Evolutionary conservation across 2,797 vertebrate species (phyloP).

Genomic region (Eurystomus glaucurus): DNA sequence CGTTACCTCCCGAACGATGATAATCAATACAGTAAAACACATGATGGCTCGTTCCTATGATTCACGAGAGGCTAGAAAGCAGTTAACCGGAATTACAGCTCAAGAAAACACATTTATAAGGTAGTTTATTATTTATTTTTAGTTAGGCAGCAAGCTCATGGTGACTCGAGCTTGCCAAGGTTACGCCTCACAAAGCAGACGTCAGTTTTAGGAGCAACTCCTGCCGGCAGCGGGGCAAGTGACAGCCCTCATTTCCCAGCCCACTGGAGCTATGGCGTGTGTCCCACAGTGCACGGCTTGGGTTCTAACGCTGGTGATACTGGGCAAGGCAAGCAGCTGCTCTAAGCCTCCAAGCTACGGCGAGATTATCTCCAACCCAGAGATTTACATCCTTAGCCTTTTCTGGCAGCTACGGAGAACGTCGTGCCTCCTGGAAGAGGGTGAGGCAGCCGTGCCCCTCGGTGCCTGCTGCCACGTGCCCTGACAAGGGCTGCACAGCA

Average conservation of each 20-base stretch:
- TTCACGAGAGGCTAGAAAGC: neutral
- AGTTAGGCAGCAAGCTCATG: accelerated
- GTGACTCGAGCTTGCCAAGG: accelerated
- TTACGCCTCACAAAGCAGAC: accelerated
- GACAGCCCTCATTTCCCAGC: neutral
- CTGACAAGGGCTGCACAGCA: neutral
- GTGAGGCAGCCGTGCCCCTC: accelerated
- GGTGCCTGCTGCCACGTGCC: neutral
- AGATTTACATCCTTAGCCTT: neutral
- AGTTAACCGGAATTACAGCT: neutral
- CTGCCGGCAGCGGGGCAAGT: accelerated
- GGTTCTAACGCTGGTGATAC: neutral
- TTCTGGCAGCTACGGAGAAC: accelerated
- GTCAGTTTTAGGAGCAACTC: neutral
- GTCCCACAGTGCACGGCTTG: neutral
- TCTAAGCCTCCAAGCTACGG: neutral
- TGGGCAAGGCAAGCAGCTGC: neutral
- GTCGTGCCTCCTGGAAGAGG: neutral
- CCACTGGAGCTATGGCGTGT: accelerated
- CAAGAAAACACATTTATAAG: neutral
- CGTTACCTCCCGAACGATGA: accelerated
- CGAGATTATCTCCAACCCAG: accelerated
- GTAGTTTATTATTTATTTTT: neutral
- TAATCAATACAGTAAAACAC: neutral
- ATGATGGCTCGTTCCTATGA: accelerated